A percentile compares a stretch with the other conserved stretches of the same genome.
phyloP scores from a whole-genome alignment of 2,888 invertebrate genomes.

The Heteromyza rotundicornis region DNA sequence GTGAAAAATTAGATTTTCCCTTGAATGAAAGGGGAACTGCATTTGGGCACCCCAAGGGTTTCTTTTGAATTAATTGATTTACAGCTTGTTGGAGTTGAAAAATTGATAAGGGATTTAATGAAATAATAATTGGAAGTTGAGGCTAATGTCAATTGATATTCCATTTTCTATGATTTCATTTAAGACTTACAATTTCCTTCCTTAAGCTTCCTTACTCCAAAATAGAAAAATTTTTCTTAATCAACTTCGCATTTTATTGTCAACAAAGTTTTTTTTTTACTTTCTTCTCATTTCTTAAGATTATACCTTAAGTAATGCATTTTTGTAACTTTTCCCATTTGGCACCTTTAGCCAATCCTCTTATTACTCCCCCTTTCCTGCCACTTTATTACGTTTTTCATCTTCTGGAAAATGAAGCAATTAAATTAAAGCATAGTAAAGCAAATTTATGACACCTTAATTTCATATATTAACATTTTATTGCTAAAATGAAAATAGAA shows the following conservation, averaged over 20 bases:
- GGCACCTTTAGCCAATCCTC: background rate
- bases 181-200: too few relatives aligned
- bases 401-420: slow-evolving; percentile 40
- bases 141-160: background rate
- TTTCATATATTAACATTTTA: slow-evolving; percentile 56
- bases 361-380: background rate
- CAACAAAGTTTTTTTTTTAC: too few relatives aligned
- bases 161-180: background rate
- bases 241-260: too few relatives aligned
- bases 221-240: too few relatives aligned
- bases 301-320: too few relatives aligned
- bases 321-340: too few relatives aligned
- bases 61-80: slow-evolving; percentile 47
- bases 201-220: too few relatives aligned
- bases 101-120: slow-evolving; percentile 39
- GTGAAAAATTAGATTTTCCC: slow-evolving; percentile 13
- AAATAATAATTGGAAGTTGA: slow-evolving; percentile 43
- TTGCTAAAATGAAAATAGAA: too few relatives aligned
- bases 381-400: background rate
- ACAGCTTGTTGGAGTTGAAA: slow-evolving; percentile 38
- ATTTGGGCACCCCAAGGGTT: background rate
- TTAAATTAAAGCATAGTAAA: slow-evolving; percentile 55
- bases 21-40: background rate
- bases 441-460: slow-evolving; percentile 55
- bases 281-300: slow-evolving; percentile 8